A percentile compares a stretch with the other conserved stretches of the same genome.
These are phyloP conservation scores for Centropus bengalensis DNA, from an alignment of 2,113 vertebrate species.

Conservation along the genomic window DNA sequence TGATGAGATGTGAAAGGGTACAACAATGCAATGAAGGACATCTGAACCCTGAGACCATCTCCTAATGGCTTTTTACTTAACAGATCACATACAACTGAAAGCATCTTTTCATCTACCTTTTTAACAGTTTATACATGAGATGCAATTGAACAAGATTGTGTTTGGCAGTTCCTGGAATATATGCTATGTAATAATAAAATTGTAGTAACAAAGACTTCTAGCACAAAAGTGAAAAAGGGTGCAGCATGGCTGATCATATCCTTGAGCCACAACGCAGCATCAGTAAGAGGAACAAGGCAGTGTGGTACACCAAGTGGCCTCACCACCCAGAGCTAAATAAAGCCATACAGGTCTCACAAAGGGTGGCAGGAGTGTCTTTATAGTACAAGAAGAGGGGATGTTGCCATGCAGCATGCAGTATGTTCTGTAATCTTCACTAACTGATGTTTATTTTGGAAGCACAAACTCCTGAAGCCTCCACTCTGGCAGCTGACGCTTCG, in stretches of 20 bases:
- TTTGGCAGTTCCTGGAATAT: not conserved
- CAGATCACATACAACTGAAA: not conserved
- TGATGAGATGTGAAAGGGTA: not conserved
- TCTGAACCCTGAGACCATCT: not conserved
- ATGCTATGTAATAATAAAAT: not conserved
- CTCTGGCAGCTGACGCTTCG: not conserved
- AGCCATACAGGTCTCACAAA: accelerated
- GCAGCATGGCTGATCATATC: not conserved
- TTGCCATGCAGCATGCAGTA: not conserved
- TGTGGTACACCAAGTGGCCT: accelerated
- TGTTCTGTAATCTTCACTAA: not conserved
- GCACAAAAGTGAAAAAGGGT: not conserved
- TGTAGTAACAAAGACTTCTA: not conserved
- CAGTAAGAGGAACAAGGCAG: not conserved
- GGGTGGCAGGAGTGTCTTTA: not conserved
- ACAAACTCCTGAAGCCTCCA: not conserved
- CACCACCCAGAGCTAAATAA: not conserved
- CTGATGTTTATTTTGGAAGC: not conserved
- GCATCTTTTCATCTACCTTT: not conserved
- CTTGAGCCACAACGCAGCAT: not conserved
- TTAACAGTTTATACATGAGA: not conserved
- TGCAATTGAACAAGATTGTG: not conserved
- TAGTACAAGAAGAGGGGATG: accelerated
- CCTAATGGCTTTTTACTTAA: not conserved
- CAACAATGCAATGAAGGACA: not conserved